phyloP scores from a whole-genome alignment of 2,113 vertebrate genomes.

The Ailurus styani region DNA sequence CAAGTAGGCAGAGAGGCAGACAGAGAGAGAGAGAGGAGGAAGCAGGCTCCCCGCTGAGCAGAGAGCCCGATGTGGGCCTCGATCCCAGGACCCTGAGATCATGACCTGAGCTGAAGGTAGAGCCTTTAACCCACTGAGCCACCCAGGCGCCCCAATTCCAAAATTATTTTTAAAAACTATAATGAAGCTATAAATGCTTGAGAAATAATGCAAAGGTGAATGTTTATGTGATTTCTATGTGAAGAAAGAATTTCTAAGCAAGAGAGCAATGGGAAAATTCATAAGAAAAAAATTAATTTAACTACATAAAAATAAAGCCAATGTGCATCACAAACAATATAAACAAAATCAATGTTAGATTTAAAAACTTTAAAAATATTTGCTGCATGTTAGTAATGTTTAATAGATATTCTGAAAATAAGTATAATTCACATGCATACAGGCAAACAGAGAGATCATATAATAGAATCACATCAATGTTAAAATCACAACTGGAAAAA shows the following conservation, averaged over 20 bases:
- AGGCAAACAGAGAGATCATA: neutral
- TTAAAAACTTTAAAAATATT: neutral
- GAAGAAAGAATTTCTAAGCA: neutral
- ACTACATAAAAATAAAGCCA: neutral
- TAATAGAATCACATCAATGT: neutral
- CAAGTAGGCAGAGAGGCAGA: no score
- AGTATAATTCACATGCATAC: neutral
- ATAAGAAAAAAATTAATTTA: neutral
- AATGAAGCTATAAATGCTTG: neutral
- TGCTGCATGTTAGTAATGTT: neutral
- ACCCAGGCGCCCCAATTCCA: no score
- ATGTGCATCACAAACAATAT: neutral
- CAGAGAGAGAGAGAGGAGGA: no score
- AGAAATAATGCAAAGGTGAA: neutral
- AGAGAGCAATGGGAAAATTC: neutral
- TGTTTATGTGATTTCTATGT: neutral
- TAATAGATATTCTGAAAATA: neutral
- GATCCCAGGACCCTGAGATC: no score
- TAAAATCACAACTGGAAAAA: neutral
- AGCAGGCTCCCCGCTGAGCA: no score
- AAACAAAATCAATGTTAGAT: neutral
- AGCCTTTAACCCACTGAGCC: no score
- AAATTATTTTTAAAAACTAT: neutral
- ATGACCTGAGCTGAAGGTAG: no score
- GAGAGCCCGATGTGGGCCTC: no score